A percentile compares a stretch with the other conserved stretches of the same genome.
These are phyloP conservation scores for Pseudochaenichthys georgianus DNA, from an alignment of 2,797 vertebrate species.

Conservation along the genomic window DNA sequence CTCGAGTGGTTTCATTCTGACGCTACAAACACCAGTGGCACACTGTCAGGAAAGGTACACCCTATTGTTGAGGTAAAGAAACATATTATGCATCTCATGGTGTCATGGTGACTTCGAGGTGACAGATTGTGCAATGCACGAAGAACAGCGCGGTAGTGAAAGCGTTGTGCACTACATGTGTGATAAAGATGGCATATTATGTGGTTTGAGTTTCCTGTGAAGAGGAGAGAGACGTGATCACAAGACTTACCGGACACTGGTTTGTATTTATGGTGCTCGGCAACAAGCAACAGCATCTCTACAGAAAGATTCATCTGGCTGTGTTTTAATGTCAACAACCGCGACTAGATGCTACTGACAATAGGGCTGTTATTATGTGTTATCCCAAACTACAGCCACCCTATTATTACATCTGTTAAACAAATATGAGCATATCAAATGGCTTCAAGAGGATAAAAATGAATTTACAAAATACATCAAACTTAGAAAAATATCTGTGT, in stretches of 20 bases:
- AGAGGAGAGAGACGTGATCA: neutral
- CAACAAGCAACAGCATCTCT: slow-evolving; percentile 31
- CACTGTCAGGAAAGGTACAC: neutral
- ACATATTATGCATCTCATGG: neutral
- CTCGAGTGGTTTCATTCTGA: slow-evolving; percentile 30
- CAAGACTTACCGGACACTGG: neutral
- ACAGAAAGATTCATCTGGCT: neutral
- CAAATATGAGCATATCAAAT: slow-evolving; percentile 5
- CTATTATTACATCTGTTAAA: slow-evolving; percentile 1
- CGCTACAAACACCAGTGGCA: neutral
- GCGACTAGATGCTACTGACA: slow-evolving; percentile 14
- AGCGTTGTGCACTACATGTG: neutral
- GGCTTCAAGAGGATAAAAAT: neutral
- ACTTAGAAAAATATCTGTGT: neutral
- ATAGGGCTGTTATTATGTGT: slow-evolving; percentile 19
- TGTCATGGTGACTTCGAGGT: neutral
- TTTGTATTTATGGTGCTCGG: slow-evolving; percentile 13
- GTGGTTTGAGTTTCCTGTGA: slow-evolving; percentile 1
- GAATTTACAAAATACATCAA: neutral
- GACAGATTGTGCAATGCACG: neutral
- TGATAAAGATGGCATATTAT: neutral
- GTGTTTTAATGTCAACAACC: slow-evolving; percentile 2
- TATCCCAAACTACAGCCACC: neutral
- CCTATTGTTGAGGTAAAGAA: neutral
- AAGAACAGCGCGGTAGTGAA: neutral